These are phyloP conservation scores for Crenuchus spilurus DNA, from an alignment of 2,797 vertebrate species.

Conservation along the genomic window DNA sequence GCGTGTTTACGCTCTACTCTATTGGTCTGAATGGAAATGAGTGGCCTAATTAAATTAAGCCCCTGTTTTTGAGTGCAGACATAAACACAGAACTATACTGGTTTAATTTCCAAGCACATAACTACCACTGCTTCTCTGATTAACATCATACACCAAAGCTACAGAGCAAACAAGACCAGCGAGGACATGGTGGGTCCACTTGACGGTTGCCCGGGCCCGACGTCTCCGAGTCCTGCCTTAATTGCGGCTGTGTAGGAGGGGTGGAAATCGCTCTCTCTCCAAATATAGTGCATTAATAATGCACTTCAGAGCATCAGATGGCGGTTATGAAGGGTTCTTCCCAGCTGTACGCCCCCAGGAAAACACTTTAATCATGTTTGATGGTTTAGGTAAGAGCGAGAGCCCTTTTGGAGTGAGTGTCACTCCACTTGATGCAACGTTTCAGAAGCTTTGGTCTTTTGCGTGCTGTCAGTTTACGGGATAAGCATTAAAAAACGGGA, in stretches of 20 bases:
- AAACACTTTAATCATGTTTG: constrained; percentile 23
- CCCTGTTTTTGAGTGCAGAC: background rate
- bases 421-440: background rate
- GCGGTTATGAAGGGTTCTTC: constrained; percentile 32
- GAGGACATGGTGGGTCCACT: background rate
- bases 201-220: constrained; percentile 15
- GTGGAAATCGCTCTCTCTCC: constrained; percentile 21
- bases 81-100: background rate
- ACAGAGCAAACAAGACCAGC: background rate
- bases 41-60: background rate
- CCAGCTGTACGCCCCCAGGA: constrained; percentile 15
- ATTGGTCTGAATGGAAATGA: background rate
- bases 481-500: background rate
- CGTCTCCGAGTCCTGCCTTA: constrained; percentile 27
- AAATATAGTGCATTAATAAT: constrained; percentile 39
- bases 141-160: background rate
- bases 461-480: background rate
- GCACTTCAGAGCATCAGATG: constrained; percentile 29
- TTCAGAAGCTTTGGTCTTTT: background rate
- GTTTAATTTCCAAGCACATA: background rate
- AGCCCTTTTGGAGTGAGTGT: constrained; percentile 1
- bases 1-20: too few relatives aligned
- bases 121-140: background rate
- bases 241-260: constrained; percentile 30
- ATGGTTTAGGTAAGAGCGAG: background rate